phyloP scores from a whole-genome alignment of 2,113 vertebrate species.

The Tenebrosternarchus preto region DNA sequence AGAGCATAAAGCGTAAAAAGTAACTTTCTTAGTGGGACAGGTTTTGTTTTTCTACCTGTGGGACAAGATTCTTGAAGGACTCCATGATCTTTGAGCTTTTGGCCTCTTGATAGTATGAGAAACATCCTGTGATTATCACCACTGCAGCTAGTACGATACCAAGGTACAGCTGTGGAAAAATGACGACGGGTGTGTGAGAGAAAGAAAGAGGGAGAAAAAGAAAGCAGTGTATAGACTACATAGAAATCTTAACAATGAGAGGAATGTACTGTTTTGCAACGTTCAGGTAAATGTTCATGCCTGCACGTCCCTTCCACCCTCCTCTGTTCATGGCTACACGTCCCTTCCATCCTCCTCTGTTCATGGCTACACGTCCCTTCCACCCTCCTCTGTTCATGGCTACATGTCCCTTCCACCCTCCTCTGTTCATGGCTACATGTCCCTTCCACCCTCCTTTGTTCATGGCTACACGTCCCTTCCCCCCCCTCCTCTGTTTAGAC shows the following conservation, averaged over 20 bases:
- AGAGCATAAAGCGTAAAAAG: background rate
- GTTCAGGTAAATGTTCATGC: background rate
- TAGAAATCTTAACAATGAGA: background rate
- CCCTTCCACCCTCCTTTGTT: no score
- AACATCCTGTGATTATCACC: constrained; percentile 96
- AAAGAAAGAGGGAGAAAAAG: background rate
- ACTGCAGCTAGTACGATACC: constrained; percentile 90
- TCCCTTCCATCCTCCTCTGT: no score
- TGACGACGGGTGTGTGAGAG: background rate
- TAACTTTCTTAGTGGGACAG: background rate
- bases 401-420: no score
- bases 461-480: no score
- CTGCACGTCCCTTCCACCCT: no score
- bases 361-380: no score
- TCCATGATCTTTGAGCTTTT: constrained; percentile 99
- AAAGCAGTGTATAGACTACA: constrained; percentile 12
- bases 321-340: no score
- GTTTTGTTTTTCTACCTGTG: constrained; percentile 79
- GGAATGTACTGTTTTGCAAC: background rate
- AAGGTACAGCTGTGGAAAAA: constrained; percentile 82
- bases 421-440: no score
- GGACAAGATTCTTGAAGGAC: constrained; percentile 98
- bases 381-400: no score
- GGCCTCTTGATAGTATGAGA: constrained; percentile 96
- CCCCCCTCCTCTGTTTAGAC: no score